Conservation (phyloP, 2,888 invertebrate genomes). For the Caenorhabditis sulstoni region DNA sequence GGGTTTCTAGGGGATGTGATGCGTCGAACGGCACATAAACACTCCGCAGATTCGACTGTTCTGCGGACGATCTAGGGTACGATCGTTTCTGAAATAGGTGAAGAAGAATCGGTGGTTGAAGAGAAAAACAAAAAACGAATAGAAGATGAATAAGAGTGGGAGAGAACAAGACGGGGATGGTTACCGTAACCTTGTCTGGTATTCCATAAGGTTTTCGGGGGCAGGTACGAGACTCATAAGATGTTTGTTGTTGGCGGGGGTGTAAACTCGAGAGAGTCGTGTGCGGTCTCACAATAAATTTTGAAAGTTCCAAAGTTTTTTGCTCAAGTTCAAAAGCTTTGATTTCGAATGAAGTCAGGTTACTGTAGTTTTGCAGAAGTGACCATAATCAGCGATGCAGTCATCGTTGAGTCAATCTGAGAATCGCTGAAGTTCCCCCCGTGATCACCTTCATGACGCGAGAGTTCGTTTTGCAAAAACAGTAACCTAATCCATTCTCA, state of each 20-base stretch:
- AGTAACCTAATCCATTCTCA: slow-evolving; percentile 46
- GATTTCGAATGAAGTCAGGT: too few species aligned
- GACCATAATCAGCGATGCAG: too few species aligned
- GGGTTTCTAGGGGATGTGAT: slow-evolving; percentile 12
- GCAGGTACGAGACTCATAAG: neutral
- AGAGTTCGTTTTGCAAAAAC: slow-evolving; percentile 1
- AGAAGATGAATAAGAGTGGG: neutral
- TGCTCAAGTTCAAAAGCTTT: neutral
- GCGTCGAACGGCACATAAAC: slow-evolving; percentile 44
- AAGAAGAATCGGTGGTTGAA: neutral
- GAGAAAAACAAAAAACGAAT: too few species aligned
- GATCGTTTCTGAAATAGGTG: slow-evolving; percentile 40
- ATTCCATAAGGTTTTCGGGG: neutral
- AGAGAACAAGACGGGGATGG: neutral
- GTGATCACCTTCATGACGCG: too few species aligned
- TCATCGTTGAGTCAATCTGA: too few species aligned
- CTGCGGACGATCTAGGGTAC: slow-evolving; percentile 27
- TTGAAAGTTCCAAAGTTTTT: neutral
- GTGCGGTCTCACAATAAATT: neutral
- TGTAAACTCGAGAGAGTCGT: too few species aligned
- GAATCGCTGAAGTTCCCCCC: too few species aligned
- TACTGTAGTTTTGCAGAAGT: too few species aligned
- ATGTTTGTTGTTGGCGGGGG: neutral
- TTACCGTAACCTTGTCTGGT: too few species aligned
- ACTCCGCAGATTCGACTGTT: slow-evolving; percentile 34